A percentile compares a stretch with the other conserved stretches of the same genome.
Conservation (phyloP, 30 jellyfish, hydroid and myxozoan genomes). For the Pseudorhiza aurosa region DNA sequence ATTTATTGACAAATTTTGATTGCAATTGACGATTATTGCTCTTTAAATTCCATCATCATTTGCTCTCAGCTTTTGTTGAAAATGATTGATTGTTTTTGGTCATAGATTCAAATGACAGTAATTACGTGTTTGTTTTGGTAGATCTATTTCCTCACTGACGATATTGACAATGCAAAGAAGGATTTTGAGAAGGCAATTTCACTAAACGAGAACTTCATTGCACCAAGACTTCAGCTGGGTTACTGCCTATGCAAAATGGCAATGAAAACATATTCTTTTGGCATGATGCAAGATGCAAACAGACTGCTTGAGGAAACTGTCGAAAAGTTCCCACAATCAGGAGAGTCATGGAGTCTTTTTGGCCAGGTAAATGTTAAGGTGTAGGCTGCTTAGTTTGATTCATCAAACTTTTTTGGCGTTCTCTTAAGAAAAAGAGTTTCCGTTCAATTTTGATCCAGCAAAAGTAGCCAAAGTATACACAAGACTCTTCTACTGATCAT, state of each 20-base stretch:
- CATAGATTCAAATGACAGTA: no score
- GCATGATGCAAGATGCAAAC: conserved; percentile 85
- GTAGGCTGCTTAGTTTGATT: background rate
- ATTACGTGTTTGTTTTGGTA: background rate
- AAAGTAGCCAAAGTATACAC: no score
- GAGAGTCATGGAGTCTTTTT: conserved; percentile 91
- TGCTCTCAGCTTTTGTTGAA: no score
- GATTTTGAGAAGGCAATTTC: conserved; percentile 87
- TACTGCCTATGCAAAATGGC: conserved; percentile 84
- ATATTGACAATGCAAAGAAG: conserved; percentile 68
- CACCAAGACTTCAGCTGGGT: conserved; percentile 89
- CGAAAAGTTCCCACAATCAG: conserved; percentile 70
- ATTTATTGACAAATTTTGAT: no score
- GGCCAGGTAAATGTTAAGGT: conserved; percentile 90
- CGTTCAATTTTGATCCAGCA: background rate
- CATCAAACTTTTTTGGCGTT: background rate
- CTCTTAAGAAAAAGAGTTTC: background rate
- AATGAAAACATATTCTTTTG: conserved; percentile 69
- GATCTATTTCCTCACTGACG: conserved; percentile 81
- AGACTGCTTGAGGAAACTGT: conserved; percentile 81
- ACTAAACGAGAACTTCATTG: conserved; percentile 59
- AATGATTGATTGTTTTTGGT: no score
- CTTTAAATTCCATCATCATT: no score
- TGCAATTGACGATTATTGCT: no score
- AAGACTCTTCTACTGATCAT: no score